Percentiles rank a stretch among this genome's conserved stretches.
Conservation (phyloP, 2,797 vertebrate species). For the Scyliorhinus canicula region DNA sequence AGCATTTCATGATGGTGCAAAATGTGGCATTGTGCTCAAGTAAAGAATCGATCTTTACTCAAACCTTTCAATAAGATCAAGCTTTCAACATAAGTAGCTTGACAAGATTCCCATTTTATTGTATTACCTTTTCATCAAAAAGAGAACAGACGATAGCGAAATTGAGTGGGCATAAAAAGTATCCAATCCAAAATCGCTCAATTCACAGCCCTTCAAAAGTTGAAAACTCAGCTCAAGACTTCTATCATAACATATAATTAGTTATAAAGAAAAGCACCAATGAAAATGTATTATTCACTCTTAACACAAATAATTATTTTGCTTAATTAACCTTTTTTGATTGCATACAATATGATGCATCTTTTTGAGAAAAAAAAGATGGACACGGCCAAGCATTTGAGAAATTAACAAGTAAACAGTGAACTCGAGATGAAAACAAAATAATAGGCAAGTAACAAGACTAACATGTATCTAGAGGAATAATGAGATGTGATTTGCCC, state of each 20-base stretch:
- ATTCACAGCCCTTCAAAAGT: background rate
- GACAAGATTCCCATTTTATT: background rate
- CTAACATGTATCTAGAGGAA: no score
- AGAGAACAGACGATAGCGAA: background rate
- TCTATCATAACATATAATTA: background rate
- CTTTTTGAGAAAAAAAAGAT: slow-evolving; percentile 29
- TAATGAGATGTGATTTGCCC: no score
- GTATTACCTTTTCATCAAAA: background rate
- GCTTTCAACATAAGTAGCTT: background rate
- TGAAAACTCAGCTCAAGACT: background rate
- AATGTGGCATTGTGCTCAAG: background rate
- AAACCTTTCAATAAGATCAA: no score
- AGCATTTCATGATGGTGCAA: background rate
- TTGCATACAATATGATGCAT: background rate
- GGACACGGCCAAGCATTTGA: no score
- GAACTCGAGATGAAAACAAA: no score
- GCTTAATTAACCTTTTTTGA: background rate
- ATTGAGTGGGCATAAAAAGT: background rate
- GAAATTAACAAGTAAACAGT: no score
- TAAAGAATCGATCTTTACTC: background rate
- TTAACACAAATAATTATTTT: background rate
- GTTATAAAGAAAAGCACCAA: background rate
- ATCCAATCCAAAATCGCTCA: background rate
- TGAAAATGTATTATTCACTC: background rate
- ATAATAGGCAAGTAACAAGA: no score